Evolutionary conservation across 2,888 invertebrate species (phyloP), one percentile per base, ranked within the genome.

Genomic region (Melieria crassipennis): DNA sequence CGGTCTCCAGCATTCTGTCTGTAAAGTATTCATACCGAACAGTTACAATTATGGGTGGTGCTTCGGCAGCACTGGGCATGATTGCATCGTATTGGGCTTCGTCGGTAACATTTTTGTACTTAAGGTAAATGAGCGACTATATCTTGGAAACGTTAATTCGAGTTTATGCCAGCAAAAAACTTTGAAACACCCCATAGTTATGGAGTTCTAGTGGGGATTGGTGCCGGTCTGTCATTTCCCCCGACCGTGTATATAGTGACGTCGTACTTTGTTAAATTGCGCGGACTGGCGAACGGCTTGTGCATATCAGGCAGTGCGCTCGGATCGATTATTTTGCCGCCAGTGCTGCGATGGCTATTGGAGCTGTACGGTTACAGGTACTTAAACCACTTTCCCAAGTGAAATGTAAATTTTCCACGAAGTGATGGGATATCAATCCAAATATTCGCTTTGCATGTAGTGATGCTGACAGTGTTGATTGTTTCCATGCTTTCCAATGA

Each of bases 231-330:
- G 7, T 92, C 94, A 1, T 96, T 95, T 87, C 95, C 95, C 1
- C 95, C 95, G 4, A 95, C 95, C 0, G 94, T 96, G 50, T 95
- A 95, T 87, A 95, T 95, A 78, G 95, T 95, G 76, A 94, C 94
- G 65, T 94, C 94, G 72, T 95, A 95, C 87, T 95, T 95, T 86
- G 91, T 93, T 57, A 89, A 91, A 62, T 87, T 92, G 9, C 89
- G 95, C 60, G 95, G 95, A 0, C 88, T 95, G 11, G 95, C 95
- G 58, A 95, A 95, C 86, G 95, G 95, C 0, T 90, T 95, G 42
- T 95, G 95, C 80, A 95, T 95, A 88, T 95, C 95, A 0, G 95
- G 95, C 13, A 94, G 94, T 78, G 94, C 95, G 0, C 89, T 95
- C 76, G 95, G 95, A 11, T 94, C 94, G 58, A 95, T 95, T 79